Conservation (phyloP, 2,113 vertebrate species). For the Jacana jacana region DNA sequence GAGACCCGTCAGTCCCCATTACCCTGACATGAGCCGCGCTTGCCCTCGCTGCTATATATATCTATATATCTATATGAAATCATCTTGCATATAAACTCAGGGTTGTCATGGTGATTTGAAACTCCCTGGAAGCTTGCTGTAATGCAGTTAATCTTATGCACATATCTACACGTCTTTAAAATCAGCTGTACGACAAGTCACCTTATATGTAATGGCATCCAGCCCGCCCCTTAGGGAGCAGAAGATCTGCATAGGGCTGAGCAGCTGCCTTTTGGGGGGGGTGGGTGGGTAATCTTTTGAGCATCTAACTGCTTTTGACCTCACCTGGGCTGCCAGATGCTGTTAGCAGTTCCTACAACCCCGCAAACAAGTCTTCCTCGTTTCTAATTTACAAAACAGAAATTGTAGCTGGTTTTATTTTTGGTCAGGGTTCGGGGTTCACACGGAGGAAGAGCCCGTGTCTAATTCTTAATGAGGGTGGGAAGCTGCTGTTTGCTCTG, state of each 20-base stretch:
- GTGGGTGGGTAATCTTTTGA: background rate
- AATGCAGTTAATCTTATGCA: slow-evolving; percentile 32
- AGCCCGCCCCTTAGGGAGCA: background rate
- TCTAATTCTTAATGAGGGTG: background rate
- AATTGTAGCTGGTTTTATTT: background rate
- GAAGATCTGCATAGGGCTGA: background rate
- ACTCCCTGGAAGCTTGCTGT: background rate
- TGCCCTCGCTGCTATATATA: background rate
- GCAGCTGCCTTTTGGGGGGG: background rate
- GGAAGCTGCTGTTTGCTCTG: background rate
- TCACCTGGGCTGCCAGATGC: slow-evolving; percentile 36
- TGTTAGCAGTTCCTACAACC: background rate
- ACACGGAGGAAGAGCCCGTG: background rate
- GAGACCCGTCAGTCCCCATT: background rate
- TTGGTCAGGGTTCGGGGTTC: background rate
- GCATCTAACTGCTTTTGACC: background rate
- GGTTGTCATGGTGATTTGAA: slow-evolving; percentile 53
- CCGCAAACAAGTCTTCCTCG: background rate
- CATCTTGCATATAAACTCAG: background rate
- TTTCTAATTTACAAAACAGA: background rate
- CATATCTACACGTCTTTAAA: slow-evolving; percentile 12
- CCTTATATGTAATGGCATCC: background rate
- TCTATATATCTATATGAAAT: background rate
- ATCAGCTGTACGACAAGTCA: background rate
- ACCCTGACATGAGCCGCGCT: background rate